Percentiles rank a stretch among this genome's conserved stretches.
phyloP scores from a whole-genome alignment of 2,113 vertebrate genomes.

The Haplochromis vanheusdeni region DNA sequence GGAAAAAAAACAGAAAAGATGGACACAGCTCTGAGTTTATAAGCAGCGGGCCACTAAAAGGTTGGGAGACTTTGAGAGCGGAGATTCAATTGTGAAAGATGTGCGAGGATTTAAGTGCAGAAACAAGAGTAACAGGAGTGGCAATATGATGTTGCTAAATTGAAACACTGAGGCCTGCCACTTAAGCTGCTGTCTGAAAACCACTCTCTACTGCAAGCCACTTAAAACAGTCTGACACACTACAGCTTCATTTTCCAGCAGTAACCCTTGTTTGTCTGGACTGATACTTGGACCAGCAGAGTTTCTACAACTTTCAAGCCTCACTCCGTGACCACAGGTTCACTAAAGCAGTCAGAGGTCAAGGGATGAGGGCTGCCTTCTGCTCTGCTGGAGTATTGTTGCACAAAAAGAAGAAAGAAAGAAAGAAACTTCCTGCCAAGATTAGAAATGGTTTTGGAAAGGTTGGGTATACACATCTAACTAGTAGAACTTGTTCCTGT shows the following conservation, averaged over 20 bases:
- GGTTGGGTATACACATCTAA: not conserved
- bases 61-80: not conserved
- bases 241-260: not conserved
- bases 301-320: not conserved
- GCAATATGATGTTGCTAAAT: not conserved
- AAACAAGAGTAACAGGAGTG: not conserved
- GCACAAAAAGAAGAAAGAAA: not conserved
- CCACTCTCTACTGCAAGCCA: not conserved
- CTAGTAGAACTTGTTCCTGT: not conserved
- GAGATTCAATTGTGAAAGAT: not conserved
- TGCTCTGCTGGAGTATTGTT: not conserved
- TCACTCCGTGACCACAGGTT: not conserved
- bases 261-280: not conserved
- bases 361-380: not conserved
- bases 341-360: not conserved
- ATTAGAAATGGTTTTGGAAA: not conserved
- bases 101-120: not conserved
- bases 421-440: not conserved
- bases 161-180: constrained; percentile 29
- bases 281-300: not conserved
- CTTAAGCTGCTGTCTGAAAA: constrained; percentile 18
- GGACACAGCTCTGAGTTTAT: not conserved
- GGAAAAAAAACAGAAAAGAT: not conserved
- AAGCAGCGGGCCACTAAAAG: not conserved
- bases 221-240: not conserved